Evolutionary conservation across 1,140 invertebrate species (phyloP), one percentile per base, ranked within the genome.

Genomic region (Drosophila rufa): DNA sequence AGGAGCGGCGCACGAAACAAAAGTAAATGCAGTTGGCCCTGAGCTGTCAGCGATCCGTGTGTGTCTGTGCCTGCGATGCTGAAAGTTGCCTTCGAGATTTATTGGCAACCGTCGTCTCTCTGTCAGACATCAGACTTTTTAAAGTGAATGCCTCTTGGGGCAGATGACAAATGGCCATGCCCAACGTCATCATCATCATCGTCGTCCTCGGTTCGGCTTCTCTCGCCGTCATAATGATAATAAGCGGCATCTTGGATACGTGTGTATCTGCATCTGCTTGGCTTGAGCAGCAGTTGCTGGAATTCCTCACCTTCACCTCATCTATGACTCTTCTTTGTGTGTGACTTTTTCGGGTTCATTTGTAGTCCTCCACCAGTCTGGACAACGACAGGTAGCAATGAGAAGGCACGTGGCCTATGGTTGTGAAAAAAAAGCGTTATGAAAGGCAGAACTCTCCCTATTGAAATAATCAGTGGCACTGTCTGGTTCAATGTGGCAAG

Each of bases 1-100:
- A 59, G 67, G 61, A 64, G 43, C 53, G 71, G 38, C 33, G 56
- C 50, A 47, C 68, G 67, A 79, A 75, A 76, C 55, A 68, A 85
- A 82, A 90, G 85, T 90, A 90, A 90, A 90, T 91, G 85, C 86
- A 91, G 85, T 91, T 85, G 85, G 85, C 85, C 85, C 85, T 89
- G 85, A 89, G 81, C 81, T 90, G 84, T 89, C 84, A 85, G 67
- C 85, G 60, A 66, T 71, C 59, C 65, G 50, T 62, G 60, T 81
- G 46, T 62, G 60, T 77, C 56, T 70, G 65, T 68, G 69, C 74
- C 61, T 57, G 67, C 76, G 73, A 80, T 76, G 79, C 62, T 87
- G 85, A 90, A 89, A 90, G 85, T 87, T 87, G 67, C 77, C 84
- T 78, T 68, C 73, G 69, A 84, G 78, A 89, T 89, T 89, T 90